Evolutionary conservation across 2,797 vertebrate species (phyloP), one percentile per base, ranked within the genome.

Genomic region (Amazona ochrocephala): DNA sequence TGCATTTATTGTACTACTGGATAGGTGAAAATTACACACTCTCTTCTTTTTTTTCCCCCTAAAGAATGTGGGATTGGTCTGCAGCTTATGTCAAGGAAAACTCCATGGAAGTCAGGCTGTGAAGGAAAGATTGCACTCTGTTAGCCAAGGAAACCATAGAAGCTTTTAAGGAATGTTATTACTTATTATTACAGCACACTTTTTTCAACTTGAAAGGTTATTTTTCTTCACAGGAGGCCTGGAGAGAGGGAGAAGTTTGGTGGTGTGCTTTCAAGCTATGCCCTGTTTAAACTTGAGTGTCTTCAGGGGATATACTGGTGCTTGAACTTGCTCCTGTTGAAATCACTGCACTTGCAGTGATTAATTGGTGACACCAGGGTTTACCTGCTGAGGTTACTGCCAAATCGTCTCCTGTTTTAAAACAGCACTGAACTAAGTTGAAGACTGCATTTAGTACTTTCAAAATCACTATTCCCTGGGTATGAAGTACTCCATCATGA

Each of bases 311-410:
- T 89, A 6, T 34, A 67, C 5, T 13, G 8, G 70, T 84, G 95
- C 96, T 96, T 84, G 67, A 96, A 94, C 89, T 90, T 87, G 90
- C 93, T 94, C 67, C 93, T 67, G 86, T 76, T 87, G 93, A 53
- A 92, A 82, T 41, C 51, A 14, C 71, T 6, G 62, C 76, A 42
- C 80, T 87, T 66, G 0, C 14, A 51, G 76, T 80, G 91, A 90
- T 92, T 70, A 88, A 95, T 94, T 84, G 91, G 73, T 75, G 85
- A 11, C 22, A 1, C 41, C 24, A 62, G 64, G 37, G 70, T 91
- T 95, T 84, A 86, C 79, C 93, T 96, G 58, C 66, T 42, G 66
- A 88, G 47, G 21, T 30, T 66, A 51, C 82, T 93, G 76, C 84
- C 84, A 92, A 60, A 60, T 34, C 65, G 54, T 91, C 44, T 39